Conservation (phyloP, 30 jellyfish, hydroid and myxozoan genomes). For the Cassiopea xamachana region DNA sequence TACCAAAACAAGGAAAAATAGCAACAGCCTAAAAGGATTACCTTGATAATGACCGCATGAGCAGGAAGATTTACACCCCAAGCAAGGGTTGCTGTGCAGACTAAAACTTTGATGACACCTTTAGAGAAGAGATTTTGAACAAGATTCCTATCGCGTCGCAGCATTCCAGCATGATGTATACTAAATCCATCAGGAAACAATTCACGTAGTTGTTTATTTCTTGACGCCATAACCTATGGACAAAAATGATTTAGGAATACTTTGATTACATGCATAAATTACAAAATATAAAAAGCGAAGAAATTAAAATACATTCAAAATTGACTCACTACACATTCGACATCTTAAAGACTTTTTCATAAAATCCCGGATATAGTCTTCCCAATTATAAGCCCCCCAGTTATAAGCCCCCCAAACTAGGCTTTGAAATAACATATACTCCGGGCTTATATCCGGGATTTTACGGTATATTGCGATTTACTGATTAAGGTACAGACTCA, state of each 20-base stretch:
- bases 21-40: background rate
- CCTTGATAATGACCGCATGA: conserved; percentile 98
- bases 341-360: too few relatives aligned
- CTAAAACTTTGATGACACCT: conserved; percentile 96
- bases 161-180: conserved; percentile 99
- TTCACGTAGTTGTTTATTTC: conserved; percentile 90
- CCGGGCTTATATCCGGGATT: background rate
- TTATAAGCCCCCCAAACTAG: conserved; percentile 12
- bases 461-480: background rate
- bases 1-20: too few relatives aligned
- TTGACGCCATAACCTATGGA: conserved; percentile 81
- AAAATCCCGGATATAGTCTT: background rate
- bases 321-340: too few relatives aligned
- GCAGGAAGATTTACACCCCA: conserved; percentile 99
- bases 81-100: conserved; percentile 97
- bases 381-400: conserved; percentile 23
- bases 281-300: too few relatives aligned
- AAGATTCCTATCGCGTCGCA: conserved; percentile 90
- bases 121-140: conserved; percentile 86
- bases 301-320: too few relatives aligned
- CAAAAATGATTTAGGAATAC: background rate
- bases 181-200: conserved; percentile 98
- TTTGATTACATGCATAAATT: background rate
- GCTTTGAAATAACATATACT: background rate
- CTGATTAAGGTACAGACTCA: background rate